Evolutionary conservation across 2,888 invertebrate species (phyloP).

Genomic region (Drosophila basisetae): DNA sequence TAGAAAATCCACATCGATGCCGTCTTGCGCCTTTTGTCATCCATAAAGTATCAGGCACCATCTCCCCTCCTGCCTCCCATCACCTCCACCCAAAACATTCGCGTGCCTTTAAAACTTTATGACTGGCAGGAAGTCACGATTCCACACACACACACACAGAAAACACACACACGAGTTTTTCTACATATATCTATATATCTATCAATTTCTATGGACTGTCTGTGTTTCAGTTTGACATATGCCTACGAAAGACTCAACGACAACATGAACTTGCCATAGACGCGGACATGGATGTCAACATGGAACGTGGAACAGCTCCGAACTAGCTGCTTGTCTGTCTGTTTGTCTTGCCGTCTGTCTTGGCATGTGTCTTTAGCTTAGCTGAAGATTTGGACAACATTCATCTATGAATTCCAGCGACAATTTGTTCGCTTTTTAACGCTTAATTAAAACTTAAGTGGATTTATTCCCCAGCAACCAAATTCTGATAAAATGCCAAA

Average conservation of each 20-base stretch:
- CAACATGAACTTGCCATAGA: constrained; percentile 42
- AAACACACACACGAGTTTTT: constrained; percentile 27
- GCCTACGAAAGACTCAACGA: constrained; percentile 9
- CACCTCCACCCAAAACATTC: constrained; percentile 13
- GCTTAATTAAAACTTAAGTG: constrained; percentile 68
- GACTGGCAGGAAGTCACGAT: constrained; percentile 77
- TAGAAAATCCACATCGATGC: constrained; percentile 41
- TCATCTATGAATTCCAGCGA: constrained; percentile 24
- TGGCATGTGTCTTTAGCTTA: constrained; percentile 16
- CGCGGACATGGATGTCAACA: constrained; percentile 37
- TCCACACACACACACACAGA: constrained; percentile 45
- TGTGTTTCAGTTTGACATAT: constrained; percentile 28
- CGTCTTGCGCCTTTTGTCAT: constrained; percentile 70
- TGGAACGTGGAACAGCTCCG: constrained; percentile 12
- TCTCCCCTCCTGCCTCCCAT: not conserved
- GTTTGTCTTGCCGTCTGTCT: constrained; percentile 8
- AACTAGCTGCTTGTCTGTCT: constrained; percentile 6
- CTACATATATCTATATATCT: constrained; percentile 13
- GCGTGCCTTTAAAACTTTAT: constrained; percentile 55
- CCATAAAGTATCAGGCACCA: constrained; percentile 67
- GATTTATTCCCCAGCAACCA: constrained; percentile 40
- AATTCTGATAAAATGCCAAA: constrained; percentile 44
- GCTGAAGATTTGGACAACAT: constrained; percentile 3
- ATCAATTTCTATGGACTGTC: constrained; percentile 38
- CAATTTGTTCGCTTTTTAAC: constrained; percentile 57